Base-by-base conservation (phyloP, 2,797 vertebrate genomes). In the Buceros bicornis region DNA sequence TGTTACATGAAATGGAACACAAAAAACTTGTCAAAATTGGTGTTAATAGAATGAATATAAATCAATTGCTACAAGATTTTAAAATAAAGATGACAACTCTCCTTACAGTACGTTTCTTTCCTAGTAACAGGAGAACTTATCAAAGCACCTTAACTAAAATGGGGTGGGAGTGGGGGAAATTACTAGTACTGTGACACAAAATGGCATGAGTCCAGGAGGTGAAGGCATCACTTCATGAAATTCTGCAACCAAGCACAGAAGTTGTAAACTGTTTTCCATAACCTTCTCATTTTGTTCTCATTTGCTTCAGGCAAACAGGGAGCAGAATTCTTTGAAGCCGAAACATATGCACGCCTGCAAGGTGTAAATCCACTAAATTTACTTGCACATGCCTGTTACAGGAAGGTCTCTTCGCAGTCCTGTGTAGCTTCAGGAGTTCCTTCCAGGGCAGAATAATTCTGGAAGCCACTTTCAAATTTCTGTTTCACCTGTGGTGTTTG, bases 21-120 rank as follows among this genome's bases (percentile, higher is more conserved):
- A 56, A 25, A 53, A 57, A 82, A 45, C 42, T 82, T 91, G 65
- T 83, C 54, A 72, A 57, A 89, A 83, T 54, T 13, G 19, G n/a
- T 95, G 79, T 93, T 87, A 83, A 62, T 43, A 94, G 60, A 91
- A 90, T 61, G 15, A 71, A 76, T 87, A 81, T 45, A 85, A 94
- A 88, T 83, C 16, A 85, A 69, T 82, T 95, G 69, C 72, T 61
- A 40, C 14, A 65, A 61, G 33, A 61, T 69, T 90, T 87, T 83
- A 72, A 96, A 95, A 96, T 93, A 90, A 96, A 96, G 47, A 62
- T 53, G 47, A 83, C 47, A 72, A 50, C 71, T 85, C 62, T 91
- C 89, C 50, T 82, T 72, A 81, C 54, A 76, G 28, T 76, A 35
- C 31, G 54, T 50, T 1, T 60, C 83, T 84, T 86, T 89, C 43